Base-by-base conservation (phyloP, 2,888 invertebrate species). In the Plutella xylostella region DNA sequence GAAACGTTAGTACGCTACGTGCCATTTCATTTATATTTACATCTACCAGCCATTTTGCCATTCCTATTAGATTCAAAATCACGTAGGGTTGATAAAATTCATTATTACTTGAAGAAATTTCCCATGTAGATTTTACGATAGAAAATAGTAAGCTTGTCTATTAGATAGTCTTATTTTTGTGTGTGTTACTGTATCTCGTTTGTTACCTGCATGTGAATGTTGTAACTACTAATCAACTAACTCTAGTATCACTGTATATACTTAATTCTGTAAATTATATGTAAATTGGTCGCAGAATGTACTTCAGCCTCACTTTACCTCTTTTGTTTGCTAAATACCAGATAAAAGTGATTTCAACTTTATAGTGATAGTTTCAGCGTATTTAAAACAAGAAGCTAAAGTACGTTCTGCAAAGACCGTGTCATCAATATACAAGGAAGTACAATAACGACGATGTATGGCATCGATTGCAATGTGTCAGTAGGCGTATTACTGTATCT, bases 151-250 rank as follows among this genome's bases (percentile, higher is more conserved):
- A 61, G 74, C 75, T 74, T 75, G 61, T 70, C 63, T 68, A 55
- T 55, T 72, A 70, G 61, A 58, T 67, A 65, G 61, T 53, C 47
- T 58, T 58, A 63, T 60, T 52, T 53, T 31, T 31, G 2, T 45
- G 14, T 61, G 62, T 60, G 54, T 67, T 57, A 60, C 57, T 66
- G 57, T 60, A 55, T 55, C 63, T 63, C 61, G 56, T 55, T 53
- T 58, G 56, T 58, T 63, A 42, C 39, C 30, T 73, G 80, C 77
- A 79, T 74, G 77, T 58, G 58, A 47, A 55, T 73, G 72, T 74
- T 56, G 62, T 67, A 60, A 60, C 53, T 61, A 39, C 5, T 39
- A 33, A 33, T 33, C 15, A 33, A 14, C 7, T n/a, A 14, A 25
- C 39, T 39, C 15, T 39, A 39, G 18, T 18, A 14, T 25, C 17